Evolutionary conservation across 2,113 vertebrate genomes (phyloP).

Genomic region (Petaurus breviceps): DNA sequence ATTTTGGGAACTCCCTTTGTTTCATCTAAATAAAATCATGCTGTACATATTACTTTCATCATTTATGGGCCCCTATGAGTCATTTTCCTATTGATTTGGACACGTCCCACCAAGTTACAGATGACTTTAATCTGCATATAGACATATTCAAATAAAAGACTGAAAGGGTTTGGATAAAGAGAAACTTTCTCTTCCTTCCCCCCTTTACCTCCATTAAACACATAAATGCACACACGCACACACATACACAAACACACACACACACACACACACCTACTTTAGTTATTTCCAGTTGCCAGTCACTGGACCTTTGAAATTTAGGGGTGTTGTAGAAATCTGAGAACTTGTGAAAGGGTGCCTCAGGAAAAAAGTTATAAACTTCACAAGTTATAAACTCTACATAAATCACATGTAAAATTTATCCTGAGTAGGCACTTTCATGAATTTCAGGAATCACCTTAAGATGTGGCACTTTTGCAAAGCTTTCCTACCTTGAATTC

Average conservation of each 20-base stretch:
- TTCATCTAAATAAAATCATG: neutral
- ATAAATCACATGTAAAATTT: slow-evolving; percentile 70
- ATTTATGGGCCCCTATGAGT: neutral
- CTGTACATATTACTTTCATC: neutral
- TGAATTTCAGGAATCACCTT: slow-evolving; percentile 52
- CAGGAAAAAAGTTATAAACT: slow-evolving; percentile 68
- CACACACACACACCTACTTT: slow-evolving; percentile 3
- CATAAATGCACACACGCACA: neutral
- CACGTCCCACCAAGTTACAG: slow-evolving; percentile 14
- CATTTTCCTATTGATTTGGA: slow-evolving; percentile 48
- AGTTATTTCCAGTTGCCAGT: slow-evolving; percentile 59
- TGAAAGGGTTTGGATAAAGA: slow-evolving; percentile 22
- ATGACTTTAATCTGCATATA: slow-evolving; percentile 15
- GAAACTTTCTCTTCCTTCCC: slow-evolving; percentile 24
- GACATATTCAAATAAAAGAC: slow-evolving; percentile 37
- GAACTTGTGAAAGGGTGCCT: slow-evolving; percentile 68
- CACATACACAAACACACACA: neutral
- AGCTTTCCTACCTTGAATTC: slow-evolving; percentile 14
- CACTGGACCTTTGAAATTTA: slow-evolving; percentile 67
- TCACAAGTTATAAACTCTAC: slow-evolving; percentile 48
- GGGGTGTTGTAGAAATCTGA: slow-evolving; percentile 71
- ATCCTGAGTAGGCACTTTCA: slow-evolving; percentile 60
- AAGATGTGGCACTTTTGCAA: neutral
- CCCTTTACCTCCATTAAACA: neutral
- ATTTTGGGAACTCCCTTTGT: neutral